These are phyloP conservation scores for Petromus typicus DNA, from an alignment of 2,113 vertebrate species.

Conservation along the genomic window DNA sequence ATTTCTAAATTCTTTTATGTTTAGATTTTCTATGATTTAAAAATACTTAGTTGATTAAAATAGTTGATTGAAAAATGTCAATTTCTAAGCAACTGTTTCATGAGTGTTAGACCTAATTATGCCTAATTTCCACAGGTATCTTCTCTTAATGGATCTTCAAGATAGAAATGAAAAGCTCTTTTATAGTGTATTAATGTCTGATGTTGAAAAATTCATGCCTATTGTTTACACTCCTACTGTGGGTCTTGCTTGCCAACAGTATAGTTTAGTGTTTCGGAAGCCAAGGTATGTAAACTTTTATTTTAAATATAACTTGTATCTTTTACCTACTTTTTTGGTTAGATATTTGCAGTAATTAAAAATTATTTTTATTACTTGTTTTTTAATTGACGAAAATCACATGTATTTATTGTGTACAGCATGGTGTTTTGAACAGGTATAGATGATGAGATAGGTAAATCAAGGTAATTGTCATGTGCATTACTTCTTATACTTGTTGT, in stretches of 20 bases:
- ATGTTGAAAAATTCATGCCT: conserved; percentile 97
- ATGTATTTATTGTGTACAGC: neutral
- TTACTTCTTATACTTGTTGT: neutral
- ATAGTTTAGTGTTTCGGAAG: conserved; percentile 94
- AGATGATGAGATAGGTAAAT: neutral
- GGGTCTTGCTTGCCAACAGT: conserved; percentile 96
- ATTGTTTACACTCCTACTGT: conserved; percentile 98
- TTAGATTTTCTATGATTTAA: neutral
- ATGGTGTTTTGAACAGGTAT: neutral
- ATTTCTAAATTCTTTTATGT: conserved; percentile 19
- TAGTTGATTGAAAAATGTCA: conserved; percentile 58
- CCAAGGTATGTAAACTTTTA: conserved; percentile 92
- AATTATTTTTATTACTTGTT: neutral
- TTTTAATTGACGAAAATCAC: neutral
- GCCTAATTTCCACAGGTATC: conserved; percentile 90
- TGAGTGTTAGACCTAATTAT: conserved; percentile 74
- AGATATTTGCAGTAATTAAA: conserved; percentile 55
- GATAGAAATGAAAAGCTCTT: conserved; percentile 98
- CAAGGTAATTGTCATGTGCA: neutral
- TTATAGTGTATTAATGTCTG: conserved; percentile 93
- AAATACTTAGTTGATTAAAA: neutral
- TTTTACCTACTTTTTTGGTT: conserved; percentile 59
- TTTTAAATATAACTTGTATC: conserved; percentile 76
- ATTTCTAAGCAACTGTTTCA: conserved; percentile 27
- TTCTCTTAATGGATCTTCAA: conserved; percentile 97